Conservation (phyloP, 2,888 invertebrate genomes). For the Shargacucullia verbasci region DNA sequence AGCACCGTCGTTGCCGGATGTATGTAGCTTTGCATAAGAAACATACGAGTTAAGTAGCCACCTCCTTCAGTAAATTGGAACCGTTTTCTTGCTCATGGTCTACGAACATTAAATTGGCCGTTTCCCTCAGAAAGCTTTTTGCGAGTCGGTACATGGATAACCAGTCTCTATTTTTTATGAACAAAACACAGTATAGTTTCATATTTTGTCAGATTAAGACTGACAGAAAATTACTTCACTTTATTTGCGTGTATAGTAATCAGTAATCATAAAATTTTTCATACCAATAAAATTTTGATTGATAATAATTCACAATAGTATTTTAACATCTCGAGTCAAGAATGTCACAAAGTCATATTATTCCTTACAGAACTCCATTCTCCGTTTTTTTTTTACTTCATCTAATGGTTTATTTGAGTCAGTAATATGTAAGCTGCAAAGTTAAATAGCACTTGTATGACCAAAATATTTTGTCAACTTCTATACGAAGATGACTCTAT, state of each 20-base stretch:
- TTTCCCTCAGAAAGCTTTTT: slow-evolving; percentile 26
- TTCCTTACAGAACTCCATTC: too few species aligned
- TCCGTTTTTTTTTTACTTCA: too few species aligned
- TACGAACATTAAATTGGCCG: slow-evolving; percentile 46
- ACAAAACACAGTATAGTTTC: background rate
- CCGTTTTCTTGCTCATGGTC: slow-evolving; percentile 45
- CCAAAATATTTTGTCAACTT: slow-evolving; percentile 24
- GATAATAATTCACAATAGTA: too few species aligned
- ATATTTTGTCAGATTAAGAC: too few species aligned
- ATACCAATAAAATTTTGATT: too few species aligned
- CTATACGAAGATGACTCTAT: slow-evolving; percentile 35
- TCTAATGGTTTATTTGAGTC: background rate
- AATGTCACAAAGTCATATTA: too few species aligned
- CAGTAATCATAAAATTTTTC: too few species aligned
- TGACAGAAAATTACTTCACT: too few species aligned
- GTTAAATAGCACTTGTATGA: slow-evolving; percentile 11
- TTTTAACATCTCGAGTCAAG: too few species aligned
- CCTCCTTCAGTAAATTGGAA: slow-evolving; percentile 35
- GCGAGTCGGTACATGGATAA: slow-evolving; percentile 28
- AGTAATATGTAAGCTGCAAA: too few species aligned
- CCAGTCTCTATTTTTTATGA: slow-evolving; percentile 10
- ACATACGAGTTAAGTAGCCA: slow-evolving; percentile 23
- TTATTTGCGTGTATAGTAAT: too few species aligned
- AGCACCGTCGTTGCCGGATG: slow-evolving; percentile 41
- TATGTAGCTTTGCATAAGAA: slow-evolving; percentile 49